These are phyloP conservation scores for Lucilia sericata DNA, from an alignment of 1,140 invertebrate species.

Conservation along the genomic window DNA sequence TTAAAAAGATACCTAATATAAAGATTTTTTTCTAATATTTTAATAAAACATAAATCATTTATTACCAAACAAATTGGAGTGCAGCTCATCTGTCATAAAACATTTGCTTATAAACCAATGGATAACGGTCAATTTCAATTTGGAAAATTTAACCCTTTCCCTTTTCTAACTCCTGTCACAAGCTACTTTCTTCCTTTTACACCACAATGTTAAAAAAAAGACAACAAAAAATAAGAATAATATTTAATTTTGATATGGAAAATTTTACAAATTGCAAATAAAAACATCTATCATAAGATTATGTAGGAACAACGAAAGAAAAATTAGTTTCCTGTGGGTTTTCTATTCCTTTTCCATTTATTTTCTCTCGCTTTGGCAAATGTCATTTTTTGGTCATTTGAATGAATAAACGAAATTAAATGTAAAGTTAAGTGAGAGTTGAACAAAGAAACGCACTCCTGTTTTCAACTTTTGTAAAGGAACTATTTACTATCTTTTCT, in stretches of 20 bases:
- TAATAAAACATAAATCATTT: slow-evolving; percentile 4
- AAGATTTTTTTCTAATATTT: too few relatives aligned
- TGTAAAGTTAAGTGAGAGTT: slow-evolving; percentile 50
- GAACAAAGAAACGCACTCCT: slow-evolving; percentile 47
- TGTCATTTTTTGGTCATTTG: slow-evolving; percentile 66
- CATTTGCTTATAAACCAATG: background rate
- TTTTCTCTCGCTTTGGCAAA: slow-evolving; percentile 53
- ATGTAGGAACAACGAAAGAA: slow-evolving; percentile 38
- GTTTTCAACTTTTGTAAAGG: too few relatives aligned
- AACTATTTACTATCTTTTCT: background rate
- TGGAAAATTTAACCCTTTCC: slow-evolving; percentile 7
- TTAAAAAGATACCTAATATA: too few relatives aligned
- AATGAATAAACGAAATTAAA: slow-evolving; percentile 67
- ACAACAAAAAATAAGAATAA: slow-evolving; percentile 51
- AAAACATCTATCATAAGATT: slow-evolving; percentile 63
- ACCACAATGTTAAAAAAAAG: background rate
- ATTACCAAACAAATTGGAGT: background rate
- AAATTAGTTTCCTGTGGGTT: background rate
- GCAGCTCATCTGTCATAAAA: slow-evolving; percentile 24
- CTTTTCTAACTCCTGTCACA: background rate
- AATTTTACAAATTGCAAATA: slow-evolving; percentile 58
- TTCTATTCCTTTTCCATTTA: background rate
- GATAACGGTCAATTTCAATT: slow-evolving; percentile 26
- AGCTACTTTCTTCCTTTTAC: background rate
- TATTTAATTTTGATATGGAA: slow-evolving; percentile 45